phyloP scores from a whole-genome alignment of 2,888 invertebrate genomes.

The Eurois occulta region DNA sequence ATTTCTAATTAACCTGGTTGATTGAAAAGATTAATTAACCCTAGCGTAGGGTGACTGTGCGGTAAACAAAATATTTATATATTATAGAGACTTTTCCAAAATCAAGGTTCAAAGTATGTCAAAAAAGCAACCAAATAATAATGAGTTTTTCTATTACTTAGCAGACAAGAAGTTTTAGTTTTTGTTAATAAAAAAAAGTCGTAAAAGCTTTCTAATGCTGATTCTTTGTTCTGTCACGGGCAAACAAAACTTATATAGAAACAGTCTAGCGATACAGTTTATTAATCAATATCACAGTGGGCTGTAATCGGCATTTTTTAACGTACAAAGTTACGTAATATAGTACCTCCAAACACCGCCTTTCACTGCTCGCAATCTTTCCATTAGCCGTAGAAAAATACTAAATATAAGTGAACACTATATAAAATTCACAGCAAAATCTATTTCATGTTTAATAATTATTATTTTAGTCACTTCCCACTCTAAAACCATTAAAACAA shows the following conservation, averaged over 20 bases:
- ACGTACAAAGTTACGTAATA: background rate
- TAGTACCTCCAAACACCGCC: background rate
- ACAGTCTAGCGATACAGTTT: background rate
- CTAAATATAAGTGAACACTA: too few species aligned
- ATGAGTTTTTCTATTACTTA: background rate
- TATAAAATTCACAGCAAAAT: background rate
- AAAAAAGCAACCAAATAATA: background rate
- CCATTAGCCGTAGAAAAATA: too few species aligned
- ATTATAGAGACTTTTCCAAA: slow-evolving; percentile 12
- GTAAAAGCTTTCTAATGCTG: background rate
- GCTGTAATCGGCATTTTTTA: background rate
- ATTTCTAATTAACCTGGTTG: slow-evolving; percentile 74
- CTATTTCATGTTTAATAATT: background rate
- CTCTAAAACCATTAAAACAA: slow-evolving; percentile 19
- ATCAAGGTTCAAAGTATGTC: background rate
- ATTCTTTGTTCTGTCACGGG: background rate
- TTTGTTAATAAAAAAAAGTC: background rate
- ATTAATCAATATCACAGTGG: background rate
- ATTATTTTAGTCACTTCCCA: background rate
- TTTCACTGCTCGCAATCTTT: background rate
- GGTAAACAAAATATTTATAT: slow-evolving; percentile 10
- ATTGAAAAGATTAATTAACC: slow-evolving; percentile 75
- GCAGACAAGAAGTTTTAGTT: background rate
- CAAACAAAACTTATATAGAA: background rate
- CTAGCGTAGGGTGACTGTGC: slow-evolving; percentile 50